A percentile compares a stretch with the other conserved stretches of the same genome.
These are phyloP conservation scores for Philonicus albiceps DNA, from an alignment of 2,888 invertebrate genomes.

Conservation along the genomic window DNA sequence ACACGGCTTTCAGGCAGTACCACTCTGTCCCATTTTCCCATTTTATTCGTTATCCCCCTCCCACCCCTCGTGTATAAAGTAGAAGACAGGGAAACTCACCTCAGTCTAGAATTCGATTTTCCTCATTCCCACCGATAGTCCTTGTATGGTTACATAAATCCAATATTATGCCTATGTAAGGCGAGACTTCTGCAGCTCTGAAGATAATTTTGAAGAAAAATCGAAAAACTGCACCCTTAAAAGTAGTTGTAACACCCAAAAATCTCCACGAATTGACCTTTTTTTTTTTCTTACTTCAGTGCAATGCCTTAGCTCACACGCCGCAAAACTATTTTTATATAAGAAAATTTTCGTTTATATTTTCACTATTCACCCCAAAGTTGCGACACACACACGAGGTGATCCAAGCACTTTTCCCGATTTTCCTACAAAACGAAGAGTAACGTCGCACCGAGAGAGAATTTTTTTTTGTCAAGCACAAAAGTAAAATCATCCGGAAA, in stretches of 20 bases:
- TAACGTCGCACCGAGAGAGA: not conserved
- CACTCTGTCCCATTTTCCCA: not conserved
- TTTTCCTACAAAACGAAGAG: not conserved
- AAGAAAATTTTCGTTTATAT: not conserved
- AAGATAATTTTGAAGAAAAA: not conserved
- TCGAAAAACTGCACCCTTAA: not conserved
- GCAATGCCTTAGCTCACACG: not conserved
- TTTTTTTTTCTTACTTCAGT: not conserved
- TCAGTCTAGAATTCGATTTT: constrained; percentile 14
- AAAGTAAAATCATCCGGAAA: not conserved
- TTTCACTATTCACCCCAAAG: not conserved
- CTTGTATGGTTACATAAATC: not conserved
- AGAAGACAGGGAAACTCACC: not conserved
- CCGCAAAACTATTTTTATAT: not conserved
- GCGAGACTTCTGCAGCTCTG: not conserved
- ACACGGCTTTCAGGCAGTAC: not conserved
- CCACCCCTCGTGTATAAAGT: too few species aligned
- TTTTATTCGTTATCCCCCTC: not conserved
- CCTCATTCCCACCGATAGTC: not conserved
- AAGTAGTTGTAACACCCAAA: not conserved
- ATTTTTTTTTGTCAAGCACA: not conserved
- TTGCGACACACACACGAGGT: not conserved
- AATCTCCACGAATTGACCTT: not conserved
- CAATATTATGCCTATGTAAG: not conserved
- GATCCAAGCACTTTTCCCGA: not conserved